Percentiles rank a stretch among this genome's conserved stretches.
Conservation (phyloP, 2,113 vertebrate genomes). For the Sardina pilchardus region DNA sequence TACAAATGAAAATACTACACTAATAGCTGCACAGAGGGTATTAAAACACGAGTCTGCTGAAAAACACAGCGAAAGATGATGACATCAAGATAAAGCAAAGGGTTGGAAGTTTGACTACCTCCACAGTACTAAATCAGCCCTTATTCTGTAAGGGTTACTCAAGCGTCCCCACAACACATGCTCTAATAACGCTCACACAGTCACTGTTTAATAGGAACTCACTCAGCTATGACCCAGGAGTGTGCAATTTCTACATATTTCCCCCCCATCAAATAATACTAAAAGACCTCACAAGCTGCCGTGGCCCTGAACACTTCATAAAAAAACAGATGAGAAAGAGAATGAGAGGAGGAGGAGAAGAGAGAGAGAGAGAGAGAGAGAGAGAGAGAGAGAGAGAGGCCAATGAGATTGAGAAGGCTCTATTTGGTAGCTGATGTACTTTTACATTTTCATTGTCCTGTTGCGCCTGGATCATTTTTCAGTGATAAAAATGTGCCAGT, state of each 20-base stretch:
- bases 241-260: background rate
- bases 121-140: background rate
- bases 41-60: background rate
- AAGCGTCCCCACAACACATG: slow-evolving; percentile 56
- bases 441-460: too few relatives aligned
- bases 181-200: slow-evolving; percentile 65
- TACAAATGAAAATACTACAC: background rate
- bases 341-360: slow-evolving; percentile 21
- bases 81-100: background rate
- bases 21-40: background rate
- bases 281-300: slow-evolving; percentile 32
- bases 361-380: background rate
- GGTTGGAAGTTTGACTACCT: background rate
- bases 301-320: slow-evolving; percentile 36
- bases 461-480: too few relatives aligned
- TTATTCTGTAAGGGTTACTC: slow-evolving; percentile 18
- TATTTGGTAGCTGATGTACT: too few relatives aligned
- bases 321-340: slow-evolving; percentile 40
- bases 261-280: slow-evolving; percentile 40
- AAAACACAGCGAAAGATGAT: background rate
- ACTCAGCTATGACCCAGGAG: background rate
- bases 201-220: slow-evolving; percentile 62
- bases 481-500: too few relatives aligned
- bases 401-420: background rate
- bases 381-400: background rate